phyloP scores from a whole-genome alignment of 1,140 invertebrate species.

The Cherax quadricarinatus region DNA sequence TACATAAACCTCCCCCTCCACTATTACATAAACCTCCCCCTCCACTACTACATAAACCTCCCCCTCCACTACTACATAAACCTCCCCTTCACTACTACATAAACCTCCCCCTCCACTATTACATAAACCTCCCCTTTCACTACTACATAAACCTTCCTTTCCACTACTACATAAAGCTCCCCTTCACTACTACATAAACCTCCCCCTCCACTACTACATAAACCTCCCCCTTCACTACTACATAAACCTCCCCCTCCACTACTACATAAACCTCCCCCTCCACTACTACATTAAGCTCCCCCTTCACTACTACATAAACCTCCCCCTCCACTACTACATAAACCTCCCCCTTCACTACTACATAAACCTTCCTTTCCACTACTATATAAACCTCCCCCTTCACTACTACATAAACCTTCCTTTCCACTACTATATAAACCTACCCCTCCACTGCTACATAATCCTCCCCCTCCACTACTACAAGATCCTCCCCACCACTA shows the following conservation, averaged over 20 bases:
- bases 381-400: no score
- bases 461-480: neutral
- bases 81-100: neutral
- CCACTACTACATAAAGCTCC: neutral
- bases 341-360: neutral
- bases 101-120: neutral
- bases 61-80: neutral
- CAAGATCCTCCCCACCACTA: no score
- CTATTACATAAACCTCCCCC: no score
- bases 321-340: neutral
- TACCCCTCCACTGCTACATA: neutral
- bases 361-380: no score
- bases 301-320: neutral
- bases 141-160: neutral
- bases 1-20: no score
- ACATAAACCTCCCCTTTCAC: no score
- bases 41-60: no score
- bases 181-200: neutral
- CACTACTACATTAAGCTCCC: neutral
- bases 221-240: no score
- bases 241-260: no score
- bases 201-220: no score
- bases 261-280: no score
- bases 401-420: no score
- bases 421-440: neutral